Conservation (phyloP, 2,888 invertebrate genomes). For the Lochmaea crataegi region DNA sequence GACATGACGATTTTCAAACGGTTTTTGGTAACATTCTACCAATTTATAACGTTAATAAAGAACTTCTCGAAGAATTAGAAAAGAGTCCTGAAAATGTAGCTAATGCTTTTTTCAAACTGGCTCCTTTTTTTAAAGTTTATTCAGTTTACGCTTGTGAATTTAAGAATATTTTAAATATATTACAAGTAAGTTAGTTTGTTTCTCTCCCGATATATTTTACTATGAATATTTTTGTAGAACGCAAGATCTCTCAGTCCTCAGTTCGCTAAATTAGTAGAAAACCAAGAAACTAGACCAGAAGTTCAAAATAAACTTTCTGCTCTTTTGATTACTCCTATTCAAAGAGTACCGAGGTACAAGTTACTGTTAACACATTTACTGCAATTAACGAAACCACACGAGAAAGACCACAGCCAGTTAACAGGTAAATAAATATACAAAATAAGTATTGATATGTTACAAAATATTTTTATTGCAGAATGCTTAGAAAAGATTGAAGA, state of each 20-base stretch:
- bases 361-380: slow-evolving; percentile 77
- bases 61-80: slow-evolving; percentile 71
- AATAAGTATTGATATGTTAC: too few species aligned
- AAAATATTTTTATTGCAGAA: slow-evolving; percentile 62
- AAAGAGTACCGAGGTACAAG: slow-evolving; percentile 81
- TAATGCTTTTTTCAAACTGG: slow-evolving; percentile 75
- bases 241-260: slow-evolving; percentile 67
- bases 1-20: slow-evolving; percentile 66
- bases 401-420: slow-evolving; percentile 48
- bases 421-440: slow-evolving; percentile 45
- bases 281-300: slow-evolving; percentile 77
- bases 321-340: slow-evolving; percentile 81
- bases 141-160: slow-evolving; percentile 83
- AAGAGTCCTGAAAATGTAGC: slow-evolving; percentile 71
- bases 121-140: slow-evolving; percentile 82
- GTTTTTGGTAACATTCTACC: slow-evolving; percentile 75
- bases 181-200: slow-evolving; percentile 67
- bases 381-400: slow-evolving; percentile 50
- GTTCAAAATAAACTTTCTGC: slow-evolving; percentile 78
- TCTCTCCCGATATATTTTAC: background rate
- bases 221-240: slow-evolving; percentile 61
- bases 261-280: slow-evolving; percentile 70
- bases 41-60: slow-evolving; percentile 73
- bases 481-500: slow-evolving; percentile 75
- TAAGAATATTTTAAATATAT: slow-evolving; percentile 70